These are phyloP conservation scores for Synanthedon tipuliformis DNA, from an alignment of 2,888 invertebrate genomes.

Conservation along the genomic window DNA sequence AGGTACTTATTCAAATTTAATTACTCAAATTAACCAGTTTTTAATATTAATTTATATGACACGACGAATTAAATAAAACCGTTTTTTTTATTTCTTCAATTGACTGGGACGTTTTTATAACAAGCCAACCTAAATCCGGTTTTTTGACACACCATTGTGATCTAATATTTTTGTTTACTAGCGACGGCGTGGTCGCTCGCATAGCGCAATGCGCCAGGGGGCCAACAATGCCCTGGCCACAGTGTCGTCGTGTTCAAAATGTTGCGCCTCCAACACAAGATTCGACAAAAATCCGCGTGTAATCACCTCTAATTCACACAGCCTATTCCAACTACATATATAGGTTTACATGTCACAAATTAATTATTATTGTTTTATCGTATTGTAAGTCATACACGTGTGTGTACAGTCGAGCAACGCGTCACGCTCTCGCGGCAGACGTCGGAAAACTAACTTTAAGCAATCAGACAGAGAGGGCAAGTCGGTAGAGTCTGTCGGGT, in stretches of 20 bases:
- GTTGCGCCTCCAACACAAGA: slow-evolving; percentile 18
- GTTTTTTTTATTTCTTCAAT: no score
- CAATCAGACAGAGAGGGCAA: slow-evolving; percentile 39
- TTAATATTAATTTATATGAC: no score
- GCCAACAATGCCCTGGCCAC: slow-evolving; percentile 24
- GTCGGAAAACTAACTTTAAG: slow-evolving; percentile 48
- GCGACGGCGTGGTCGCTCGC: slow-evolving; percentile 5
- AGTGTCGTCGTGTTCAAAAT: slow-evolving; percentile 28
- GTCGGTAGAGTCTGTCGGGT: slow-evolving; percentile 29
- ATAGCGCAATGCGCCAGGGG: slow-evolving; percentile 39
- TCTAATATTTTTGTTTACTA: slow-evolving; percentile 34
- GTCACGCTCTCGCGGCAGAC: slow-evolving; percentile 40
- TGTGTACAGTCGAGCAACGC: slow-evolving; percentile 26
- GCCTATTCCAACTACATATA: slow-evolving; percentile 16
- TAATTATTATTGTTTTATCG: neutral
- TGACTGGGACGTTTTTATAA: no score
- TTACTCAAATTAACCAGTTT: no score
- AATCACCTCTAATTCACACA: slow-evolving; percentile 11
- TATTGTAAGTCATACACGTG: neutral
- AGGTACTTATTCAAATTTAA: no score
- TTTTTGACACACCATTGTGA: neutral
- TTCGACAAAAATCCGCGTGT: slow-evolving; percentile 7
- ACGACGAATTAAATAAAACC: no score
- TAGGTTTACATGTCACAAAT: slow-evolving; percentile 11
- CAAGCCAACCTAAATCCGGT: neutral